These are phyloP conservation scores for Apteryx owenii DNA, from an alignment of 2,113 vertebrate genomes.

Conservation along the genomic window DNA sequence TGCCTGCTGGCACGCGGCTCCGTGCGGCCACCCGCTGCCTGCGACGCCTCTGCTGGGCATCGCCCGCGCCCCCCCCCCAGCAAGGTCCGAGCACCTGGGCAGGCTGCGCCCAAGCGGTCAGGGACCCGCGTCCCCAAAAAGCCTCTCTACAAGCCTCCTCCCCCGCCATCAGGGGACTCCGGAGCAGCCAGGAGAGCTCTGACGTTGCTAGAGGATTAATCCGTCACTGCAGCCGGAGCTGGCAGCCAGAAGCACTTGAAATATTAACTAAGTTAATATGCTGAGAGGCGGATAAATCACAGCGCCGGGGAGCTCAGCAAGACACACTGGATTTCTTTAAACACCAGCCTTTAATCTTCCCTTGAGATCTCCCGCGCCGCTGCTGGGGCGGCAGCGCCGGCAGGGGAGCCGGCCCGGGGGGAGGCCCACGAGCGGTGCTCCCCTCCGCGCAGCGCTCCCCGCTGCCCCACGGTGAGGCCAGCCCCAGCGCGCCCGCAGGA, in stretches of 20 bases:
- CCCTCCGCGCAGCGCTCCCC: too few species aligned
- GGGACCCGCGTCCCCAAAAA: not conserved
- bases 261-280: not conserved
- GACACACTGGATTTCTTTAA: not conserved
- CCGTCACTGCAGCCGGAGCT: fast-evolving
- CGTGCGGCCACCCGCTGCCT: too few species aligned
- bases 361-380: not conserved
- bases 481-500: not conserved
- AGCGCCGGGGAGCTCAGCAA: not conserved
- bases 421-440: too few species aligned
- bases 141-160: not conserved
- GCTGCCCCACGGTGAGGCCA: too few species aligned
- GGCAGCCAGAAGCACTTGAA: not conserved
- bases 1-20: too few species aligned
- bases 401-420: too few species aligned
- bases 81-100: too few species aligned
- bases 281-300: not conserved
- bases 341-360: fast-evolving
- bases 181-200: not conserved
- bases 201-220: not conserved
- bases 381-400: too few species aligned
- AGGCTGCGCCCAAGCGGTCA: not conserved
- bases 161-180: fast-evolving
- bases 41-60: too few species aligned
- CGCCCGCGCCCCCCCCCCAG: too few species aligned